Evolutionary conservation across 2,888 invertebrate genomes (phyloP).

Genomic region (Branchinecta sandiegonensis): DNA sequence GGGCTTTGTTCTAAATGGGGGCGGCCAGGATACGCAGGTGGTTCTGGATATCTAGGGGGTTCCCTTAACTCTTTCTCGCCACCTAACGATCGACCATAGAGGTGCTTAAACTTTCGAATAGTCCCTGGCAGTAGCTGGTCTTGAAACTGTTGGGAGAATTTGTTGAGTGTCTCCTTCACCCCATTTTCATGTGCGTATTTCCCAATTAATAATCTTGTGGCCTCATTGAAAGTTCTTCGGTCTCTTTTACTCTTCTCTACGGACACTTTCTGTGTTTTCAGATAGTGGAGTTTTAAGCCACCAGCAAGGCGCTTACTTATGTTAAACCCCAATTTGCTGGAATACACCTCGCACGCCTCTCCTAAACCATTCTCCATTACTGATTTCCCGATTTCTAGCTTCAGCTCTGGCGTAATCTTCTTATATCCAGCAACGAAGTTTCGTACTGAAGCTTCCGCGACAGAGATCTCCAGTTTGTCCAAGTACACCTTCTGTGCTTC

Average conservation of each 20-base stretch:
- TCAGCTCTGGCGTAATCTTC: not conserved
- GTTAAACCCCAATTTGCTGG: not conserved
- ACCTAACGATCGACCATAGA: not conserved
- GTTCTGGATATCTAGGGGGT: not conserved
- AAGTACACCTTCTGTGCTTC: not conserved
- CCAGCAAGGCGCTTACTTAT: not conserved
- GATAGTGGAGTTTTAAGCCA: not conserved
- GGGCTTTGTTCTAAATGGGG: not conserved
- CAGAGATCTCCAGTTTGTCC: not conserved
- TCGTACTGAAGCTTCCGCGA: not conserved
- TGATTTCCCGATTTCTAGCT: not conserved
- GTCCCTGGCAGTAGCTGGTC: not conserved
- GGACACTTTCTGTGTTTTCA: not conserved
- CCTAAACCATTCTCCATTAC: not conserved
- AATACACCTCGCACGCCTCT: not conserved
- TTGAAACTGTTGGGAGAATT: not conserved
- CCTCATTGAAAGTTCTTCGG: not conserved
- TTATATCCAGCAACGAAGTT: not conserved
- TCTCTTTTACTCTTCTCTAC: not conserved
- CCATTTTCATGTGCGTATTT: slow-evolving; percentile 1
- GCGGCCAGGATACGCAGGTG: slow-evolving; percentile 9
- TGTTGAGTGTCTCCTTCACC: not conserved
- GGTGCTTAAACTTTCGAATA: not conserved
- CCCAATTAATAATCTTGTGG: not conserved
- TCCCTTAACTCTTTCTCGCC: not conserved